These are phyloP conservation scores for Natator depressus DNA, from an alignment of 2,113 vertebrate species.

Conservation along the genomic window DNA sequence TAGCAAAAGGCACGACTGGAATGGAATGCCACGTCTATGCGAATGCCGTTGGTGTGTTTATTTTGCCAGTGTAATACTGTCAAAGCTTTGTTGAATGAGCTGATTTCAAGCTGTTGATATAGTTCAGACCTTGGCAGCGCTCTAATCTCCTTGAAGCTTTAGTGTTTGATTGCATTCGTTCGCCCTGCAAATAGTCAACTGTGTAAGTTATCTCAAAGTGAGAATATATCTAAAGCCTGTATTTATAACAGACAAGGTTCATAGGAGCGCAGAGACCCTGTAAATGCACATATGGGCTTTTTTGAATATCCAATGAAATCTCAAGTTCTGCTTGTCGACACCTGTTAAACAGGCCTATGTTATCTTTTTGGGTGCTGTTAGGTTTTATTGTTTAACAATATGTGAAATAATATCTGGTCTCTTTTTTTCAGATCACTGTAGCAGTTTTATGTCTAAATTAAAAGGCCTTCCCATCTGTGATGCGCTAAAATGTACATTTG, in stretches of 20 bases:
- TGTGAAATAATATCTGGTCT: constrained; percentile 20
- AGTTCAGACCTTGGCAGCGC: constrained; percentile 81
- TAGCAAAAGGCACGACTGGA: neutral
- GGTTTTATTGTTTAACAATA: constrained; percentile 43
- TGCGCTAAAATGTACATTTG: neutral
- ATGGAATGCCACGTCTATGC: neutral
- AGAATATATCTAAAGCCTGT: constrained; percentile 74
- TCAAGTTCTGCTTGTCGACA: neutral
- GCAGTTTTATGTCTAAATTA: neutral
- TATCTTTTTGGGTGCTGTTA: constrained; percentile 15
- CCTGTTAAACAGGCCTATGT: constrained; percentile 32
- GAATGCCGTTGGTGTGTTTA: constrained; percentile 55
- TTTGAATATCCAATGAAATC: constrained; percentile 46
- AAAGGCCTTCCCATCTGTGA: neutral
- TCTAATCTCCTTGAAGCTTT: constrained; percentile 81
- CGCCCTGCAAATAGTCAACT: constrained; percentile 82
- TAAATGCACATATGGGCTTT: constrained; percentile 32
- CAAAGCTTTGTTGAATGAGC: constrained; percentile 73
- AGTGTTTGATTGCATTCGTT: constrained; percentile 80
- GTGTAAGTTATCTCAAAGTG: constrained; percentile 79
- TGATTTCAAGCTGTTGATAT: constrained; percentile 80
- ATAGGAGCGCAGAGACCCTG: constrained; percentile 59
- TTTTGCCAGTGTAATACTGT: constrained; percentile 73
- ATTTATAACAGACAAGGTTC: constrained; percentile 77
- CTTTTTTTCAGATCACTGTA: neutral